Evolutionary conservation across 2,113 vertebrate species (phyloP), one percentile per base, ranked within the genome.

Genomic region (Channa argus): DNA sequence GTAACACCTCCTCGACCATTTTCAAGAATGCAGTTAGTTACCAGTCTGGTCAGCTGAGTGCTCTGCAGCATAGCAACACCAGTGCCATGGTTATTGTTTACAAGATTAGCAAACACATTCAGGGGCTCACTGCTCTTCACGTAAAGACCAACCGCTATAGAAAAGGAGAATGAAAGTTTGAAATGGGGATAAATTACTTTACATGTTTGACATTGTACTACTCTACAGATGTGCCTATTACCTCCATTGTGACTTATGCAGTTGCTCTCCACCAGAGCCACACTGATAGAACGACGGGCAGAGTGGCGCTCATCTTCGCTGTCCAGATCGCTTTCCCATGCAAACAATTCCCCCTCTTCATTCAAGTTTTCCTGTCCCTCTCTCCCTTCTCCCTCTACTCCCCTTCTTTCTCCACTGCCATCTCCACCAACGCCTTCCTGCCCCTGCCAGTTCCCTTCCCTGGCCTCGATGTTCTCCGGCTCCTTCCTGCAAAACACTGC

Each of bases 401-500:
- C 79, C 73, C 86, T 58, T 74, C 89, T 41, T 68, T 91, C 94
- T 2, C 95, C 77, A 4, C 87, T 51, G 59, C 88, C n/a, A 39
- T 85, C 51, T 85, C 83, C 61, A 2, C 83, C 91, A 1, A 81
- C 75, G 80, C 38, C 88, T 2, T 92, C 95, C 11, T 95, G 95
- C 13, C 90, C 84, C 0, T 87, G 87, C n/a, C 88, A 94, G 52
- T 94, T 93, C 60, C 94, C 93, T 0, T 92, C 92, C 39, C 81
- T 82, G 37, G 92, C 91, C 0, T 92, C 92, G 0, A 72, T 73
- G 69, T 83, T 90, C 39, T 92, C 92, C 0, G 91, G 86, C 3
- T 97, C 96, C 79, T 96, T 97, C 85, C 92, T 90, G 93, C 95
- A 97, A 83, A 97, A 96, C 66, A 97, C 96, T 0, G 96, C 96